A percentile compares a stretch with the other conserved stretches of the same genome.
Conservation (phyloP, 2,888 invertebrate species). For the Oegoconia quadripuncta region DNA sequence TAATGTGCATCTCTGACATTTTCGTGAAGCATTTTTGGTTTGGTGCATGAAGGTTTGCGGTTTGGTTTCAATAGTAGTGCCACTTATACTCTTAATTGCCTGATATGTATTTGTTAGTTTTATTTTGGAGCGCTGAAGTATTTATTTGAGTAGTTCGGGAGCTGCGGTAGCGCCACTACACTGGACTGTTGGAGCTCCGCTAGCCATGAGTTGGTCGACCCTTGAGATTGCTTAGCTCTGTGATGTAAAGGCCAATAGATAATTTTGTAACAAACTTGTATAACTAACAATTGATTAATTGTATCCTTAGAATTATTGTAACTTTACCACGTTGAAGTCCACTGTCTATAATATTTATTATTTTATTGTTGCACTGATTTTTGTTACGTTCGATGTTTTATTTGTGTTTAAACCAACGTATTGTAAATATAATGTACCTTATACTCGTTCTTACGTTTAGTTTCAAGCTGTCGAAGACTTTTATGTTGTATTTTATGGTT, state of each 20-base stretch:
- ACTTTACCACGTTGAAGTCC: conserved; percentile 74
- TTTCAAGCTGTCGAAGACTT: conserved; percentile 65
- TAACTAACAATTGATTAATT: conserved; percentile 67
- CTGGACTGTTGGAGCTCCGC: conserved; percentile 19
- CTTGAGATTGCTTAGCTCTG: conserved; percentile 69
- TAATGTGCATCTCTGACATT: conserved; percentile 37
- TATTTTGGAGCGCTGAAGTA: conserved; percentile 19
- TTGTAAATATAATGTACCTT: conserved; percentile 69
- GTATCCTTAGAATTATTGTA: conserved; percentile 64
- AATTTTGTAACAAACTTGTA: conserved; percentile 73
- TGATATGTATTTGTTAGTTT: conserved; percentile 14
- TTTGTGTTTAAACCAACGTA: conserved; percentile 72
- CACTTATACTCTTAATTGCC: conserved; percentile 14
- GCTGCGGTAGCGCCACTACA: neutral
- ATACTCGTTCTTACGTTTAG: conserved; percentile 64
- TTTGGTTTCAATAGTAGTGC: conserved; percentile 21
- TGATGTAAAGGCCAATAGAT: conserved; percentile 77
- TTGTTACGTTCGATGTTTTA: conserved; percentile 76
- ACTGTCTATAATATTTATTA: conserved; percentile 74
- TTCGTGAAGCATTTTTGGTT: conserved; percentile 37
- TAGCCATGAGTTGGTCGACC: conserved; percentile 37
- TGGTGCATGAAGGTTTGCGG: conserved; percentile 28
- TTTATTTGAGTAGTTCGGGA: conserved; percentile 16
- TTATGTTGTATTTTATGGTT: conserved; percentile 67
- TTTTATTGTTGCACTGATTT: conserved; percentile 77